phyloP scores from a whole-genome alignment of 2,888 invertebrate species.

The Flexamia atlantica region DNA sequence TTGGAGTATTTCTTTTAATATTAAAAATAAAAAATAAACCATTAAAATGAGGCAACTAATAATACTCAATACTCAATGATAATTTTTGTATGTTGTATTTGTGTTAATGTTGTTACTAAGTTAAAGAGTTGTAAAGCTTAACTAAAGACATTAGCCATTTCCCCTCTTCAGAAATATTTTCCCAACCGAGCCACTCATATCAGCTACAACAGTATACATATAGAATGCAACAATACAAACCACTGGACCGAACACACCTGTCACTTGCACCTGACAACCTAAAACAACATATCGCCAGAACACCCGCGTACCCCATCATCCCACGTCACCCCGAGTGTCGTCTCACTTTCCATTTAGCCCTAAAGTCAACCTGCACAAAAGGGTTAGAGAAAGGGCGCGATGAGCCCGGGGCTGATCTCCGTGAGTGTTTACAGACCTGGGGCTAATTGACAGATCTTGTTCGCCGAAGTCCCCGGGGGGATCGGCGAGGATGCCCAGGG shows the following conservation, averaged over 20 bases:
- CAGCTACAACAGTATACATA: too few relatives aligned
- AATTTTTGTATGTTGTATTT: too few relatives aligned
- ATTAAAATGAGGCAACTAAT: too few relatives aligned
- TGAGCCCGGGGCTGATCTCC: conserved; percentile 1
- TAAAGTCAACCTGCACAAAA: conserved; percentile 20
- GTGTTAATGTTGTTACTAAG: too few relatives aligned
- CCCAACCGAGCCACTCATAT: too few relatives aligned
- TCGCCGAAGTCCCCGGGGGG: conserved; percentile 8
- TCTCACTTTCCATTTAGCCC: conserved; percentile 15
- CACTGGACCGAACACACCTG: conserved; percentile 14
- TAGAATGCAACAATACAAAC: background rate
- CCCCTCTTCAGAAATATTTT: too few relatives aligned
- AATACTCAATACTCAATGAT: too few relatives aligned
- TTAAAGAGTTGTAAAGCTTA: too few relatives aligned
- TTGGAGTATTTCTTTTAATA: too few relatives aligned
- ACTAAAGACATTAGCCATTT: too few relatives aligned
- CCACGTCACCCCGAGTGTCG: background rate
- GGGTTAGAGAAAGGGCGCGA: conserved; percentile 18
- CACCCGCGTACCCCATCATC: conserved; percentile 17
- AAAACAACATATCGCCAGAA: conserved; percentile 12
- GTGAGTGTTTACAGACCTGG: conserved; percentile 21
- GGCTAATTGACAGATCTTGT: conserved; percentile 37
- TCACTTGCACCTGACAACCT: conserved; percentile 11
- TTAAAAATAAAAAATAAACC: too few relatives aligned
- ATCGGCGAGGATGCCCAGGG: background rate